phyloP scores from a whole-genome alignment of 2,888 invertebrate species.

The Idaea biselata region DNA sequence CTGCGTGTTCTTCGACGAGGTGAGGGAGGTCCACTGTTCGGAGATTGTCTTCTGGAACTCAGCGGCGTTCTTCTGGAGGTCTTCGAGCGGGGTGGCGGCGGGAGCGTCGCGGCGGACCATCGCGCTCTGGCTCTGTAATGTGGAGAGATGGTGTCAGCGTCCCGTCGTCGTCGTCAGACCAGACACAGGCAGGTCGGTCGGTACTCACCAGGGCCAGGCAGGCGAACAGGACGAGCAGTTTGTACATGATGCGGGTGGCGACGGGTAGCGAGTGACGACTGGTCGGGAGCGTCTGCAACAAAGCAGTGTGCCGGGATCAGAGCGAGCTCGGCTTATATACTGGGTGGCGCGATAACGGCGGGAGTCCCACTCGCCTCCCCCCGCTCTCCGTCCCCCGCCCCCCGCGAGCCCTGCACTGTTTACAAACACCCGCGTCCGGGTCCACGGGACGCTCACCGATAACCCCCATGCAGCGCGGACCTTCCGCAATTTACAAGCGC shows the following conservation, averaged over 20 bases:
- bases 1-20: conserved; percentile 61
- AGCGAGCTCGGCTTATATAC: conserved; percentile 37
- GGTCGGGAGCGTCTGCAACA: conserved; percentile 36
- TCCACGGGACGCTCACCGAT: conserved; percentile 9
- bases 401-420: conserved; percentile 19
- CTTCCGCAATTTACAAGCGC: conserved; percentile 1
- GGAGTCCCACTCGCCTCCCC: conserved; percentile 28
- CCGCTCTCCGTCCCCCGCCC: no score
- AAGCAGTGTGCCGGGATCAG: conserved; percentile 38
- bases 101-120: conserved; percentile 59
- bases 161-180: no score
- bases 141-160: no score
- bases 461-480: conserved; percentile 8
- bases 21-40: conserved; percentile 50
- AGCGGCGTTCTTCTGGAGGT: conserved; percentile 57
- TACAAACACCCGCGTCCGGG: conserved; percentile 28
- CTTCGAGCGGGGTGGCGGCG: conserved; percentile 37
- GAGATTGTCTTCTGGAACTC: conserved; percentile 58
- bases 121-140: conserved; percentile 48
- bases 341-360: conserved; percentile 16
- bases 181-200: no score
- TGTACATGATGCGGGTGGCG: conserved; percentile 22
- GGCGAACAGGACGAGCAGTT: conserved; percentile 54
- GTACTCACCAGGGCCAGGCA: conserved; percentile 66
- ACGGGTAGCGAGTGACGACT: no score